Evolutionary conservation across 1,140 invertebrate species (phyloP), one percentile per base, ranked within the genome.

Genomic region (Hesperophylax magnus): DNA sequence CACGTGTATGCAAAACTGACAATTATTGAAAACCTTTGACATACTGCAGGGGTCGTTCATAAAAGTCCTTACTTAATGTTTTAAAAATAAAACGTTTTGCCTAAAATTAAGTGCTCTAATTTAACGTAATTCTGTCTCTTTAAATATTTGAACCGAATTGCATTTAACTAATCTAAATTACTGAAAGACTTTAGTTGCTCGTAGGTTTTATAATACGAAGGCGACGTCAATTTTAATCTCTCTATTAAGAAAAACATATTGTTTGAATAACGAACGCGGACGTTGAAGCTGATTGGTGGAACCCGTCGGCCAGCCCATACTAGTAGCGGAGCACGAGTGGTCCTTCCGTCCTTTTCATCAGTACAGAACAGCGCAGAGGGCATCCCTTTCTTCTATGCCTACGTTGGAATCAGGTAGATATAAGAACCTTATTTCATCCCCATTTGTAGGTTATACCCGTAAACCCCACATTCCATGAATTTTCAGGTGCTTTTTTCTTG

Each of bases 301-400:
- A 34, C 18, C 47, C 72, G 72, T 22, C 79, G 82, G 56, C 77
- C 77, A 53, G 79, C 72, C 79, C 77, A 63, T 11, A 47, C 53
- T 63, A 75, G 20, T 54, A 81, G 74, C 58, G 53, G 81, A 76
- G 72, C 18, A 77, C 81, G 67, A 72, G 76, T 77, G 65, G 58
- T 71, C 31, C 74, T 58, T 81, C 71, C 79, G 79, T 81, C 82
- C 77, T 72, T 79, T 22, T 83, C 77, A 69, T 39, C 31, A 61
- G 24, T 52, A 67, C 52, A 52, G 61, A 65, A 39, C 11, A 20
- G 58, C 20, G 53, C 39, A 75, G 72, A 77, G 63, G 71, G 77
- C 82, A 63, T 81, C 82, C 82, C 56, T 83, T 78, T 83, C 82
- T 83, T 78, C 82, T 83, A 81, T 83, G 79, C 79, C 82, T 83